Conservation (phyloP, 2,113 vertebrate species). For the Paraplagusia blochii region DNA sequence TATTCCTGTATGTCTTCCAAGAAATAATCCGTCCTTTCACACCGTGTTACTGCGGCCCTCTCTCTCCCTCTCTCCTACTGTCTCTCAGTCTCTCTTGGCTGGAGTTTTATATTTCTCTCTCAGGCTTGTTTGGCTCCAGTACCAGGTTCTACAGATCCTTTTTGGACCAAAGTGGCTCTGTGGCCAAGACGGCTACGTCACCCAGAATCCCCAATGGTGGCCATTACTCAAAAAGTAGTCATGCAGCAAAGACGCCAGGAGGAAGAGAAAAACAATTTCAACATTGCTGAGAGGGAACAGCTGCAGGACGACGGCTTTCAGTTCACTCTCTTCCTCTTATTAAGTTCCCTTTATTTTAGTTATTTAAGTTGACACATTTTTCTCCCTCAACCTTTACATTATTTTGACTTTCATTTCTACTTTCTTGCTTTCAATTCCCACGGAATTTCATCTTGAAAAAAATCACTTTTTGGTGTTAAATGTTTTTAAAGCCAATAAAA, state of each 20-base stretch:
- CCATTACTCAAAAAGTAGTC: constrained; percentile 50
- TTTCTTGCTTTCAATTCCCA: background rate
- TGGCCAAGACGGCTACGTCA: constrained; percentile 57
- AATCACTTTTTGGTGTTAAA: too few species aligned
- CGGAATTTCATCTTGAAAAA: background rate
- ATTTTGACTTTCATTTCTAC: background rate
- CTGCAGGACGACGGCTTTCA: constrained; percentile 55
- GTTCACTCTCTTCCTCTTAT: constrained; percentile 12
- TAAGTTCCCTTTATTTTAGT: constrained; percentile 2
- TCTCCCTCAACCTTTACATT: constrained; percentile 7
- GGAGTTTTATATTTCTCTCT: constrained; percentile 31
- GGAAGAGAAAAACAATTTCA: constrained; percentile 54
- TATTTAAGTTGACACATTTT: constrained; percentile 1
- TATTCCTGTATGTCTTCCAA: constrained; percentile 9
- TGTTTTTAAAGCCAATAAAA: too few species aligned
- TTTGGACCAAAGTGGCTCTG: constrained; percentile 30
- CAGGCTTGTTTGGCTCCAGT: constrained; percentile 48
- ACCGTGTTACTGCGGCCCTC: background rate
- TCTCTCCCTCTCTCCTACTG: constrained; percentile 34
- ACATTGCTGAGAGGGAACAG: constrained; percentile 60
- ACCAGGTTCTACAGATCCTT: constrained; percentile 50
- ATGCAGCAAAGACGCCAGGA: constrained; percentile 24
- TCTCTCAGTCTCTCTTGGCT: constrained; percentile 43
- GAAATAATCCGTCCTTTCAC: constrained; percentile 18
- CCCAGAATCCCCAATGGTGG: constrained; percentile 61